phyloP scores from a whole-genome alignment of 1,140 invertebrate species.

The Heterodera carotae region DNA sequence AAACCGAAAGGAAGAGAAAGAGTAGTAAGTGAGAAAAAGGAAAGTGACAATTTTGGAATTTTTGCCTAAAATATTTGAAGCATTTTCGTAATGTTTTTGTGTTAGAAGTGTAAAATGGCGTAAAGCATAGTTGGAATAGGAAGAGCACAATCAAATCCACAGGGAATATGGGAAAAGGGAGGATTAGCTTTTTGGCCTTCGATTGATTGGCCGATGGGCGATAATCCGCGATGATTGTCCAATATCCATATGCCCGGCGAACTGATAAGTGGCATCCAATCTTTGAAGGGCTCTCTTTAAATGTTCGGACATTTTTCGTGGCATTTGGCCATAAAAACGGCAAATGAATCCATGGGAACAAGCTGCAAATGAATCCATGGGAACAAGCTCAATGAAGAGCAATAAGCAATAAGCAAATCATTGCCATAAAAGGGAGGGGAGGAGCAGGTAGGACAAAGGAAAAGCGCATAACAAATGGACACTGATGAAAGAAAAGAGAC shows the following conservation, averaged over 20 bases:
- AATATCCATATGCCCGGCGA: too few species aligned
- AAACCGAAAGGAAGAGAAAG: neutral
- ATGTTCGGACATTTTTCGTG: neutral
- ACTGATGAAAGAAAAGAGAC: too few species aligned
- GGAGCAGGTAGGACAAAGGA: too few species aligned
- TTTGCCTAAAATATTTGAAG: neutral
- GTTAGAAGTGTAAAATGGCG: neutral
- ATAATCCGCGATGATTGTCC: too few species aligned
- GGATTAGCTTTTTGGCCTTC: too few species aligned
- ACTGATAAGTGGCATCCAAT: too few species aligned
- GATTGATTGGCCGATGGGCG: too few species aligned
- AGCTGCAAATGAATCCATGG: neutral
- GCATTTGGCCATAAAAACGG: neutral
- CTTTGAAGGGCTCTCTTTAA: too few species aligned
- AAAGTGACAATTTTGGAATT: neutral
- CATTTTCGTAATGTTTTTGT: neutral
- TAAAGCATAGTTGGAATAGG: neutral
- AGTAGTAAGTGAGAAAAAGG: neutral
- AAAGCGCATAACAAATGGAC: too few species aligned
- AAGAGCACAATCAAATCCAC: too few species aligned
- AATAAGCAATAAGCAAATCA: too few species aligned
- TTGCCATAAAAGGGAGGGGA: neutral
- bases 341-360: neutral
- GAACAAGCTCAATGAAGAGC: neutral
- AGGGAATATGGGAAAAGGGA: too few species aligned